phyloP scores from a whole-genome alignment of 1,140 invertebrate species.

The Drosophila novamexicana region DNA sequence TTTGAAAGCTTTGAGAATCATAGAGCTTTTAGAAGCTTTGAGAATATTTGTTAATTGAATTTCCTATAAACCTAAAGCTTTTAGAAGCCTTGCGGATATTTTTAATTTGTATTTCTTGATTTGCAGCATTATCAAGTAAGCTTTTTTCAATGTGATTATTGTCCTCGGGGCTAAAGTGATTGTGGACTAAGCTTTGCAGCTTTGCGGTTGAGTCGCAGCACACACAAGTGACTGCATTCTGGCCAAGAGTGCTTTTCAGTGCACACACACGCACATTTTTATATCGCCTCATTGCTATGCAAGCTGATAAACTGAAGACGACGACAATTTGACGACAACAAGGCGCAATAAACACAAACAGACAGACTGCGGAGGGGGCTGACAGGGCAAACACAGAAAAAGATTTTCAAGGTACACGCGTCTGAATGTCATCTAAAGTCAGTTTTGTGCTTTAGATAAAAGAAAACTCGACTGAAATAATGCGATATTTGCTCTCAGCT shows the following conservation, averaged over 20 bases:
- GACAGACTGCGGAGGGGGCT: slow-evolving; percentile 18
- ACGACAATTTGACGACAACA: slow-evolving; percentile 63
- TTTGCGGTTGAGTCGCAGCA: background rate
- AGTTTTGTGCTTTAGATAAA: slow-evolving; percentile 50
- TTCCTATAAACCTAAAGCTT: too few species aligned
- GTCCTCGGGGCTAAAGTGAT: background rate
- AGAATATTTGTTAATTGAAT: too few species aligned
- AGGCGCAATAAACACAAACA: slow-evolving; percentile 71
- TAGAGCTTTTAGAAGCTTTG: too few species aligned
- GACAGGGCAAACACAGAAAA: slow-evolving; percentile 43
- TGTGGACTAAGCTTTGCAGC: background rate
- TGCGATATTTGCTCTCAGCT: slow-evolving; percentile 30
- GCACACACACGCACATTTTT: slow-evolving; percentile 37
- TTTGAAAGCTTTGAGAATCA: background rate
- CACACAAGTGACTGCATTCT: slow-evolving; percentile 27
- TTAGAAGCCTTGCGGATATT: too few species aligned
- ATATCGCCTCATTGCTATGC: slow-evolving; percentile 66
- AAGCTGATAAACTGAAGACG: slow-evolving; percentile 67
- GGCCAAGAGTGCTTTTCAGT: slow-evolving; percentile 3
- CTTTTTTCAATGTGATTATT: background rate
- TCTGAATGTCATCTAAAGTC: slow-evolving; percentile 52
- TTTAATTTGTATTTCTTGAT: background rate
- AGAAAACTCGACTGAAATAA: slow-evolving; percentile 23
- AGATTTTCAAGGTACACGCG: slow-evolving; percentile 42
- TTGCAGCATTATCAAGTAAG: background rate